Base-by-base conservation (phyloP, 2,797 vertebrate genomes). In the Sus cebifrons region DNA sequence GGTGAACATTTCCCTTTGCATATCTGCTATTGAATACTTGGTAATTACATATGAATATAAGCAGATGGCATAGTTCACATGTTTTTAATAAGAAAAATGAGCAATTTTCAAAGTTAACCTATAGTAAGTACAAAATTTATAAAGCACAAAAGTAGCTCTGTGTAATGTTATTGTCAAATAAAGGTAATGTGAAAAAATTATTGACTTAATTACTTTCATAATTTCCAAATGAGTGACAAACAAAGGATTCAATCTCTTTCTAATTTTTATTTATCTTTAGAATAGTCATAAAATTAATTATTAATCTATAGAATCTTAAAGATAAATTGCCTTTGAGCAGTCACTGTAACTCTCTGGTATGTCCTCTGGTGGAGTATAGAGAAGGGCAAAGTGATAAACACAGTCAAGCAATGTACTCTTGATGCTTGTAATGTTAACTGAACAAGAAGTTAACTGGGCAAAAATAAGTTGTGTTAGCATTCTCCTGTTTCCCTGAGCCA, bases 211-310 rank as follows among this genome's bases (percentile, higher is more conserved):
- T 92, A 27, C 16, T 87, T 83, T 87, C 3, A 6, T 23, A 62
- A 2, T 92, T 87, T 95, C 27, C 40, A 94, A 83, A 74, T 64
- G 23, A 90, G 23, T 74, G 40, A 10, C 71, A 60, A 71, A 15
- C n/a, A 73, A 86, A 25, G 62, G 27, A 91, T 49, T 6, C 3
- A 70, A 21, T 78, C 16, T 74, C 49, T 94, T 85, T 74, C 10
- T 89, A 54, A 40, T 32, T 89, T 94, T 73, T 74, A 56, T 90
- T 95, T 79, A 84, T 87, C 32, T 77, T 29, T 54, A 71, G 3
- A 67, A 71, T 56, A 93, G 14, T 85, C 67, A 29, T 14, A 62
- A 36, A 84, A 65, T 73, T 67, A 68, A 75, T 49, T 73, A 70
- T 75, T 74, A 92, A 84, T 21, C 27, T 85, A 32, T 89, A 56